phyloP scores from a whole-genome alignment of 2,113 vertebrate species.

The Clarias macrocephalus region DNA sequence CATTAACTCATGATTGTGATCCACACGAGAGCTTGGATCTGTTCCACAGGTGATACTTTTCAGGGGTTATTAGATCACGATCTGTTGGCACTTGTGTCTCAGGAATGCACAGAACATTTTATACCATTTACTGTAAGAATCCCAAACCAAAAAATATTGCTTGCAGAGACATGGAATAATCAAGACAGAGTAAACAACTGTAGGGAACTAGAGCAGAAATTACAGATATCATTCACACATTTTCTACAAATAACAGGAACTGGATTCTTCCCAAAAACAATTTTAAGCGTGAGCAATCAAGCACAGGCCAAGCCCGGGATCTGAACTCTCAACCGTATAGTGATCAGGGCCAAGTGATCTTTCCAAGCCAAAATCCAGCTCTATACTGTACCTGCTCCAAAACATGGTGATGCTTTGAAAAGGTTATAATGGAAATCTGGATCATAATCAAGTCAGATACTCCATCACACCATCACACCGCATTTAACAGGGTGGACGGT shows the following conservation, averaged over 20 bases:
- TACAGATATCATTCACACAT: not conserved
- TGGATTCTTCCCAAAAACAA: not conserved
- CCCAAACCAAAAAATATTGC: not conserved
- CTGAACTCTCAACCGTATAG: not conserved
- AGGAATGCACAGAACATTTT: not conserved
- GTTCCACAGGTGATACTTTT: not conserved
- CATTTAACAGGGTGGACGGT: no score
- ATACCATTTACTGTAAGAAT: not conserved
- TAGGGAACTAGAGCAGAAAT: not conserved
- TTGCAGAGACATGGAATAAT: not conserved
- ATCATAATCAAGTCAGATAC: not conserved
- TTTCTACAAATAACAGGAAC: not conserved
- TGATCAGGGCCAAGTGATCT: not conserved
- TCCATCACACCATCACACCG: no score
- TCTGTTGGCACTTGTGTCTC: not conserved
- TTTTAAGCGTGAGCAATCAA: not conserved
- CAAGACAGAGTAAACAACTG: not conserved
- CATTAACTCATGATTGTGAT: not conserved
- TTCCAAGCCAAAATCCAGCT: not conserved
- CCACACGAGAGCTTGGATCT: not conserved
- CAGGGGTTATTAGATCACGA: not conserved
- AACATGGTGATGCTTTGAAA: not conserved
- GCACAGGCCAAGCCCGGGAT: not conserved
- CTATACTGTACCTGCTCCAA: not conserved
- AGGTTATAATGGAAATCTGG: not conserved